phyloP scores from a whole-genome alignment of 2,797 vertebrate genomes.

The Tokudaia tokunoshimensis region DNA sequence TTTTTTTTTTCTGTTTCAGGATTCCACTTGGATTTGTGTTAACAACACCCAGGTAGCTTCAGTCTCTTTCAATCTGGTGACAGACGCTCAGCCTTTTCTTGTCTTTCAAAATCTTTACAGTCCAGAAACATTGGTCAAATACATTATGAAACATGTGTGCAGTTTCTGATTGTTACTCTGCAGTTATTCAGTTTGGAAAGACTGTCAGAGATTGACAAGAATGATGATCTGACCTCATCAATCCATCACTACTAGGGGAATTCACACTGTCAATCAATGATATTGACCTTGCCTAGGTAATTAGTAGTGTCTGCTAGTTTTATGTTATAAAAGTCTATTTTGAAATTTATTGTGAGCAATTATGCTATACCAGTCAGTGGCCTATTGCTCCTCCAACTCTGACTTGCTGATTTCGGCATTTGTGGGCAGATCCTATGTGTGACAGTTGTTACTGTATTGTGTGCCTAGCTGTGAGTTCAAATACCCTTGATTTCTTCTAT shows the following conservation, averaged over 20 bases:
- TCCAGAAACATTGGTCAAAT: neutral
- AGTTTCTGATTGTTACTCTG: neutral
- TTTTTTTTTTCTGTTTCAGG: neutral
- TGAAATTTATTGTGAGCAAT: neutral
- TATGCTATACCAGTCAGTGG: neutral
- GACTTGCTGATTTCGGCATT: neutral
- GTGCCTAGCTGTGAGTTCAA: neutral
- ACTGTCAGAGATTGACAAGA: neutral
- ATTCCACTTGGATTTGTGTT: neutral
- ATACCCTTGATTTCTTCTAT: neutral
- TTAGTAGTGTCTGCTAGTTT: neutral
- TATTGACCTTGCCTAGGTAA: neutral
- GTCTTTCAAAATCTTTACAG: neutral
- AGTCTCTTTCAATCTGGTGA: neutral
- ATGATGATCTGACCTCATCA: neutral
- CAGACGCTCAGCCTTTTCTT: neutral
- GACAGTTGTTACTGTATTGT: neutral
- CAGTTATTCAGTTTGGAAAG: neutral
- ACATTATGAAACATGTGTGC: neutral
- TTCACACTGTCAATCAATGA: neutral
- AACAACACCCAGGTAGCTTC: fast-evolving
- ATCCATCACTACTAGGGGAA: neutral
- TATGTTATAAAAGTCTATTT: neutral
- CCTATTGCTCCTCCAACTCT: neutral
- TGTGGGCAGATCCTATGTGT: neutral